Evolutionary conservation across 2,797 vertebrate genomes (phyloP), one percentile per base, ranked within the genome.

Genomic region (Chaenodraco wilsoni): DNA sequence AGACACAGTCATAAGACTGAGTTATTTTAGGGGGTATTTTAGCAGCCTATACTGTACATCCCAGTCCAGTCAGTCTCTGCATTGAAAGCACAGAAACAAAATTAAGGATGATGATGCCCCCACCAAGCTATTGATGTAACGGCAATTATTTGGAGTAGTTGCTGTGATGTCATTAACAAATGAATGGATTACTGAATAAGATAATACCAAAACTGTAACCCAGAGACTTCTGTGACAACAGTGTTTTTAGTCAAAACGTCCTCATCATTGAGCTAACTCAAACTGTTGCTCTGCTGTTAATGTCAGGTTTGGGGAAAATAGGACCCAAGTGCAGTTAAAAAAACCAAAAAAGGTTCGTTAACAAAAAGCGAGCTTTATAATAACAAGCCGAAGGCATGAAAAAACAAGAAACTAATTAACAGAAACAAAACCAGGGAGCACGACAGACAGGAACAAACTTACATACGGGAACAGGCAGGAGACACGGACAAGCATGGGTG

Each of bases 171-270:
- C 10, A 43, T 43, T 17, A 33, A 2, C 37, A 49, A 37, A 44
- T 65, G 31, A 43, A 2, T n/a, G 60, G 27, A 12, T 64, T 19
- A 19, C 17, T 41, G 33, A 17, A 51, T 58, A 44, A 68, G 5
- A 19, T 27, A 27, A 27, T 27, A 27, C 27, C 57, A 55, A 27
- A 7, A n/a, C 21, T 33, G 14, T 58, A 40, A 21, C 4, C 16
- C 44, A 23, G 13, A 17, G n/a, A 48, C 49, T 17, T 3, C 15
- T 6, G 15, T 6, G 8, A 21, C 19, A 33, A 17, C 6, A 43
- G 4, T 79, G 9, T 68, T 52, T 74, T 5, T 11, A 68, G 13
- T 57, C 27, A 17, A 21, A 58, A n/a, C 3, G 7, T 48, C 23
- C 7, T 13, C 15, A 8, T 40, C 15, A 27, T 37, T 16, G 17